These are phyloP conservation scores for Drosophila birchii DNA, from an alignment of 2,888 invertebrate genomes.

Conservation along the genomic window DNA sequence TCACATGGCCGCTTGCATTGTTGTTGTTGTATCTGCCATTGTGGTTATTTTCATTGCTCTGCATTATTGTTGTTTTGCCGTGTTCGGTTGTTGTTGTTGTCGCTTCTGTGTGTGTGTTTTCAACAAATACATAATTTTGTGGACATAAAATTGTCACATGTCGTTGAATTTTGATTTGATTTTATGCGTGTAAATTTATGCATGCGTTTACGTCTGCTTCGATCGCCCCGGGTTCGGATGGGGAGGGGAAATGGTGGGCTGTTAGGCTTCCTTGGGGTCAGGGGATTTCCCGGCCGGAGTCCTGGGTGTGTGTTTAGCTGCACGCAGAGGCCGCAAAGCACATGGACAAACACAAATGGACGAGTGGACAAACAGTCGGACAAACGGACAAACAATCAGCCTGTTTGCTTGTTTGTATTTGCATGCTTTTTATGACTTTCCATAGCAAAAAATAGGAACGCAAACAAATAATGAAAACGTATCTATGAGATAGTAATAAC, in stretches of 20 bases:
- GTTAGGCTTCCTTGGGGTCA: conserved; percentile 14
- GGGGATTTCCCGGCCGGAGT: conserved; percentile 6
- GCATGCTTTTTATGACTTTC: conserved; percentile 69
- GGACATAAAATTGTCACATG: conserved; percentile 81
- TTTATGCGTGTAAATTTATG: conserved; percentile 79
- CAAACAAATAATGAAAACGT: conserved; percentile 36
- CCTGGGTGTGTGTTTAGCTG: conserved; percentile 47
- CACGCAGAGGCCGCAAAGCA: conserved; percentile 37
- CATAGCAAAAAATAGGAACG: conserved; percentile 41
- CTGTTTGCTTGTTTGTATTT: conserved; percentile 57
- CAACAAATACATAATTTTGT: conserved; percentile 81
- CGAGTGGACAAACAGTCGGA: conserved; percentile 2
- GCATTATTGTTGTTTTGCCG: conserved; percentile 70
- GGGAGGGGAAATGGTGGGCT: background rate
- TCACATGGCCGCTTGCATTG: conserved; percentile 48
- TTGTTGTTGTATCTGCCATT: conserved; percentile 58
- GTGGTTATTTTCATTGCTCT: conserved; percentile 76
- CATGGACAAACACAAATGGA: conserved; percentile 15
- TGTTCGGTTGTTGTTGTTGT: conserved; percentile 56
- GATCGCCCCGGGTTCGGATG: conserved; percentile 13
- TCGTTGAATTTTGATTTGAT: conserved; percentile 80
- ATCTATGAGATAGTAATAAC: conserved; percentile 46
- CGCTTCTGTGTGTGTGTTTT: conserved; percentile 65
- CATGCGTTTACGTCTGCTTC: conserved; percentile 65
- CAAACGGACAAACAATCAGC: conserved; percentile 18